Percentiles rank a stretch among this genome's conserved stretches.
phyloP scores from a whole-genome alignment of 2,888 invertebrate species.

The Caenorhabditis sinica region DNA sequence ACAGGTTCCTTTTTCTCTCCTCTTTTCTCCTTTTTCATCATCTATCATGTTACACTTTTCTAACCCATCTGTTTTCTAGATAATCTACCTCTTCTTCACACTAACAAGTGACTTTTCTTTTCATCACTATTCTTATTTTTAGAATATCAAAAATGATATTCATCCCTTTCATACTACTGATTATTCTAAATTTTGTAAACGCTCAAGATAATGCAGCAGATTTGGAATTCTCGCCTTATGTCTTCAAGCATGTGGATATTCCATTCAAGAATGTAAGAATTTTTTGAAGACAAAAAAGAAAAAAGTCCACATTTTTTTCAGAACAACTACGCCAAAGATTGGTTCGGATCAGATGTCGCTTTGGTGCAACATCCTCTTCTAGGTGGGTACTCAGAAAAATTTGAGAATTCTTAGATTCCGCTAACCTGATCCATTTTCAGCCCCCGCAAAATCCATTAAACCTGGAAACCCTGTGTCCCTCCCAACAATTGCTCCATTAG shows the following conservation, averaged over 20 bases:
- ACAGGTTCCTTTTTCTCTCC: background rate
- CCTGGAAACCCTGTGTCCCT: conserved; percentile 77
- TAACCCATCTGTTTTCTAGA: background rate
- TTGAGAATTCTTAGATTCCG: background rate
- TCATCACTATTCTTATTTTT: no score
- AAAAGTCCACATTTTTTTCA: conserved; percentile 36
- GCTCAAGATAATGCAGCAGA: conserved; percentile 74
- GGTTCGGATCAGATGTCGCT: conserved; percentile 77
- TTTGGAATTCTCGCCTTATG: conserved; percentile 77
- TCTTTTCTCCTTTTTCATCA: background rate
- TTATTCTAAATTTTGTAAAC: background rate
- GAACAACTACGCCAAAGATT: conserved; percentile 77
- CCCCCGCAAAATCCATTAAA: conserved; percentile 73
- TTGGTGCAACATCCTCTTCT: conserved; percentile 74
- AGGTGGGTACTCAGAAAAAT: conserved; percentile 39
- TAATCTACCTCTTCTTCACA: background rate
- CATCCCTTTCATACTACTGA: background rate
- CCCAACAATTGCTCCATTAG: conserved; percentile 78
- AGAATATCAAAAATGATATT: background rate
- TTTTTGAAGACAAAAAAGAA: background rate
- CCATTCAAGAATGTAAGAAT: conserved; percentile 77
- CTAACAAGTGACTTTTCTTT: no score
- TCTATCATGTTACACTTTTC: background rate
- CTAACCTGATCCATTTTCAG: conserved; percentile 33
- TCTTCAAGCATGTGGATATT: conserved; percentile 75